phyloP scores from a whole-genome alignment of 2,888 invertebrate genomes.

The Dorcus parallelipipedus region DNA sequence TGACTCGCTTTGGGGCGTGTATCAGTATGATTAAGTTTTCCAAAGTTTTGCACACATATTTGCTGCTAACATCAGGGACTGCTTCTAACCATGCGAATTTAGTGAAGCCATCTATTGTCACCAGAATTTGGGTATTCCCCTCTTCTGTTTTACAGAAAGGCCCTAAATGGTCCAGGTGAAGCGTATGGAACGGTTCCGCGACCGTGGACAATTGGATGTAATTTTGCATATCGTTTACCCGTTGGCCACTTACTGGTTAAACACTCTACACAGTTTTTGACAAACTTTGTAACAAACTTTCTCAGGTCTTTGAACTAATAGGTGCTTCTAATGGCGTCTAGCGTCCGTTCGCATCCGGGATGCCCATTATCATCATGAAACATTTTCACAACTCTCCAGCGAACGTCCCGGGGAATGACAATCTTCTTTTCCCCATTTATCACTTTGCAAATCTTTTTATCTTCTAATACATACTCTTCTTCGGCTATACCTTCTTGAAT shows the following conservation, averaged over 20 bases:
- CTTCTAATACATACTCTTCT: slow-evolving; percentile 1
- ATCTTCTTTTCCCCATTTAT: slow-evolving; percentile 4
- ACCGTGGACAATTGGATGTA: neutral
- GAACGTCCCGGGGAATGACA: slow-evolving; percentile 8
- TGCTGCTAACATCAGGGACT: slow-evolving; percentile 3
- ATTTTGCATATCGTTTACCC: too few species aligned
- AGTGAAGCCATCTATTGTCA: slow-evolving; percentile 5
- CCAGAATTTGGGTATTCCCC: neutral
- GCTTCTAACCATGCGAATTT: slow-evolving; percentile 12
- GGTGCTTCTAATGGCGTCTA: slow-evolving; percentile 2
- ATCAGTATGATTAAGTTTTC: too few species aligned
- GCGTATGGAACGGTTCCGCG: slow-evolving; percentile 2
- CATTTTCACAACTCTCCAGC: slow-evolving; percentile 12
- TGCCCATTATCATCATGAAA: slow-evolving; percentile 31
- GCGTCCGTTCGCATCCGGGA: slow-evolving; percentile 30
- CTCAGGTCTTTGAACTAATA: too few species aligned
- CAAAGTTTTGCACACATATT: too few species aligned
- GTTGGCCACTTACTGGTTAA: too few species aligned
- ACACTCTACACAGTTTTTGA: too few species aligned
- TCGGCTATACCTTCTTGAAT: slow-evolving; percentile 3
- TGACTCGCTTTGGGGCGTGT: too few species aligned
- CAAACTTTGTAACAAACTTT: too few species aligned
- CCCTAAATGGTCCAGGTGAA: slow-evolving; percentile 7
- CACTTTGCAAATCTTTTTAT: slow-evolving; percentile 4
- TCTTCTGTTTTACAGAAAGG: slow-evolving; percentile 8